phyloP scores from a whole-genome alignment of 2,797 vertebrate species.

The Knipowitschia caucasica region DNA sequence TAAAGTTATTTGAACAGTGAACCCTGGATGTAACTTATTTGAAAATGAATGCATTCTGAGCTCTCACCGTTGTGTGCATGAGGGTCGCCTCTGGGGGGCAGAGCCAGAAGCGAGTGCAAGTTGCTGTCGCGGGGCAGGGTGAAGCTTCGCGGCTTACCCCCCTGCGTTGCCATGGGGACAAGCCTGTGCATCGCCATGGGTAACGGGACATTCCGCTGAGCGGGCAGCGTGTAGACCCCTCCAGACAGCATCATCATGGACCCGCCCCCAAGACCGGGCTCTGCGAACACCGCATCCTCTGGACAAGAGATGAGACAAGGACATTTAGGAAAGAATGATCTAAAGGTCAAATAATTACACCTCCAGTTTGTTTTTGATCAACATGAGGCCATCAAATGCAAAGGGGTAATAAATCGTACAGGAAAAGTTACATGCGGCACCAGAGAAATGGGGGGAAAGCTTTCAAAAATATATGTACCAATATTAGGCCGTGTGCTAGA shows the following conservation, averaged over 20 bases:
- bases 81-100: constrained; percentile 79
- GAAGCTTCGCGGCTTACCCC: constrained; percentile 92
- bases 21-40: too few species aligned
- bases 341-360: not conserved
- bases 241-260: constrained; percentile 81
- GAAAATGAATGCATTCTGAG: too few species aligned
- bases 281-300: constrained; percentile 94
- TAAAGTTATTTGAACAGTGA: not conserved
- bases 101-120: constrained; percentile 85
- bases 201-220: constrained; percentile 66
- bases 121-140: constrained; percentile 94
- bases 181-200: constrained; percentile 69
- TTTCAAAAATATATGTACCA: too few species aligned
- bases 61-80: constrained; percentile 79
- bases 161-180: constrained; percentile 65
- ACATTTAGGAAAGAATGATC: not conserved
- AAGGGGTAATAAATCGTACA: not conserved
- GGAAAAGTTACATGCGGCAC: not conserved
- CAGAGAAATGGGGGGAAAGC: too few species aligned
- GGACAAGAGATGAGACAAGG: not conserved
- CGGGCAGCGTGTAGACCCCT: constrained; percentile 72
- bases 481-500: too few species aligned
- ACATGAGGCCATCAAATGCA: not conserved
- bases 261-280: constrained; percentile 66
- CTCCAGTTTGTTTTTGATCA: not conserved